Conservation (phyloP, 35 echinoderm and acorn worm species). For the Acanthaster planci region DNA sequence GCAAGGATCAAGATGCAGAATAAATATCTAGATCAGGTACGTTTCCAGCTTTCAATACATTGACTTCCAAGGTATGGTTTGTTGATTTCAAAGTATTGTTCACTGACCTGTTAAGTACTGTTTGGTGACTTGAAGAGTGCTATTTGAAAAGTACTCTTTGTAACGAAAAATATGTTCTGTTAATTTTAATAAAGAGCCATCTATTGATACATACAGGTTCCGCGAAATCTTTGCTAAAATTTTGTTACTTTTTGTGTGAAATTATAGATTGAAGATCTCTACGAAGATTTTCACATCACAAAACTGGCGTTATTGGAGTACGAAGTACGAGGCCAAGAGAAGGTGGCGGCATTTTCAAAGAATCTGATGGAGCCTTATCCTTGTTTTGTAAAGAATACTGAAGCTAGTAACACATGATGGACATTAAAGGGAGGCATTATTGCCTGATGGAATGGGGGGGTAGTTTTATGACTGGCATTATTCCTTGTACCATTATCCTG, state of each 20-base stretch:
- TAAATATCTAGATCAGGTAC: conserved; percentile 94
- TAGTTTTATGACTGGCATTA: no score
- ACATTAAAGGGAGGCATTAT: neutral
- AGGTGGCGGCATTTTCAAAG: conserved; percentile 73
- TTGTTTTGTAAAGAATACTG: neutral
- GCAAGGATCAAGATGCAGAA: conserved; percentile 80
- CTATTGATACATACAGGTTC: no score
- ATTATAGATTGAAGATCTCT: conserved; percentile 96
- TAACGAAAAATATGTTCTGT: neutral
- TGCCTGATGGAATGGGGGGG: no score
- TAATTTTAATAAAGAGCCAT: no score
- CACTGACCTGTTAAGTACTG: neutral
- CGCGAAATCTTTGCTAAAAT: neutral
- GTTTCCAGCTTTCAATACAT: neutral
- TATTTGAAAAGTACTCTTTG: neutral
- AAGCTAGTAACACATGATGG: neutral
- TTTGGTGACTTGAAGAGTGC: neutral
- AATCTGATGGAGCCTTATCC: conserved; percentile 54
- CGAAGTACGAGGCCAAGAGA: conserved; percentile 83
- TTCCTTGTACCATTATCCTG: no score
- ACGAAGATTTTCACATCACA: conserved; percentile 97
- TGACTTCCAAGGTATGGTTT: no score
- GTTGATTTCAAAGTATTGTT: no score
- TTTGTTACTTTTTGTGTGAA: conserved; percentile 11
- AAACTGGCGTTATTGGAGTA: conserved; percentile 83